Conservation (phyloP, 1,140 invertebrate species). For the Caenorhabditis remanei region DNA sequence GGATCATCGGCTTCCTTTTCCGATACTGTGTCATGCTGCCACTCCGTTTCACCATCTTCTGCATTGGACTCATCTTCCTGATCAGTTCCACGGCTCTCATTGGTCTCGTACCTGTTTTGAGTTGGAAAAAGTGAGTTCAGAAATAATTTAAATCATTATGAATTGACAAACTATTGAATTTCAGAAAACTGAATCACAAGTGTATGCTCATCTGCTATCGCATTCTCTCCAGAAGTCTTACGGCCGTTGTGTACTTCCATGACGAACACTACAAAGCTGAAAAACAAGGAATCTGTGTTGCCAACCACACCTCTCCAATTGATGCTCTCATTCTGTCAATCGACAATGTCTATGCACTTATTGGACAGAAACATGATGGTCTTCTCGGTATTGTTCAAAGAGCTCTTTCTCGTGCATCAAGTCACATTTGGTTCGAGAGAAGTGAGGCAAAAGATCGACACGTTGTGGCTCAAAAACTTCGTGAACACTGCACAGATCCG, state of each 20-base stretch:
- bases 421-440: constrained; percentile 99
- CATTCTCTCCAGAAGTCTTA: constrained; percentile 87
- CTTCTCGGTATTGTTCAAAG: constrained; percentile 93
- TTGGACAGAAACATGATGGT: constrained; percentile 94
- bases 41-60: constrained; percentile 64
- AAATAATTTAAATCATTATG: background rate
- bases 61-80: constrained; percentile 66
- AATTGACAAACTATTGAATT: background rate
- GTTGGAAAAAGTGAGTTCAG: constrained; percentile 81
- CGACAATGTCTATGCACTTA: constrained; percentile 97
- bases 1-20: constrained; percentile 64
- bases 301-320: constrained; percentile 99
- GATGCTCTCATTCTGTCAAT: constrained; percentile 96
- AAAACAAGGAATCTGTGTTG: constrained; percentile 87
- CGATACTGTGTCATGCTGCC: constrained; percentile 65
- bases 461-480: constrained; percentile 83
- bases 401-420: constrained; percentile 90
- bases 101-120: constrained; percentile 64
- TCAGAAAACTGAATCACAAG: constrained; percentile 83
- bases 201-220: constrained; percentile 90
- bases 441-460: constrained; percentile 94
- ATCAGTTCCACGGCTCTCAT: constrained; percentile 67
- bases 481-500: constrained; percentile 88
- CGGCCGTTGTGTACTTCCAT: constrained; percentile 90
- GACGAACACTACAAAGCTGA: constrained; percentile 80